Conservation (phyloP, 2,113 vertebrate species). For the Dipodomys ordii region DNA sequence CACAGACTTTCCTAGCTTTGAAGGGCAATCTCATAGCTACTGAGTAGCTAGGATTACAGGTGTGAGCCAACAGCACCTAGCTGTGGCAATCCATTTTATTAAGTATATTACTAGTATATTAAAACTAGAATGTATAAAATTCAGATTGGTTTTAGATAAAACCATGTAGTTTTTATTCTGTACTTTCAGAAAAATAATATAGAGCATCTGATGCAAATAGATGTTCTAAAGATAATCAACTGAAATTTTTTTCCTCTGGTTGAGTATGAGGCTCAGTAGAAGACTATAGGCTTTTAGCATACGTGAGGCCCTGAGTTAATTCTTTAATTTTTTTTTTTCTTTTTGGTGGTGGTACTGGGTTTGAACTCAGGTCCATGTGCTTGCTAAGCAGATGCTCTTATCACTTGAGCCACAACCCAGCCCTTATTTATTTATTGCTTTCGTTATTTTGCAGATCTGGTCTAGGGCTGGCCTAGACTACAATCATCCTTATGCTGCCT, state of each 20-base stretch:
- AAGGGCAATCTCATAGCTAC: too few relatives aligned
- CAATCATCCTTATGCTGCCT: too few relatives aligned
- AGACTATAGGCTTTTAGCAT: neutral
- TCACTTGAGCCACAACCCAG: too few relatives aligned
- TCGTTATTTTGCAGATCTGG: too few relatives aligned
- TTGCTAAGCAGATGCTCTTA: too few relatives aligned
- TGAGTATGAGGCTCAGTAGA: neutral
- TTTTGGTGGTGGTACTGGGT: too few relatives aligned
- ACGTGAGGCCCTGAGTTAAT: neutral
- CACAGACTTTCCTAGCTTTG: too few relatives aligned
- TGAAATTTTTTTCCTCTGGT: neutral
- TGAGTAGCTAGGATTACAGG: too few relatives aligned
- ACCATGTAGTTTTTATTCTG: neutral
- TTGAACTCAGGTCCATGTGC: too few relatives aligned
- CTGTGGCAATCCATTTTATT: neutral
- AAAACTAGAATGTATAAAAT: slow-evolving; percentile 53
- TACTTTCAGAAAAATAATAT: neutral
- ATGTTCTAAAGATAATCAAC: slow-evolving; percentile 9
- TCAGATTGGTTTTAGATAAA: neutral
- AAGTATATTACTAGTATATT: neutral
- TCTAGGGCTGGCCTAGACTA: too few relatives aligned
- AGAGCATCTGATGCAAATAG: neutral
- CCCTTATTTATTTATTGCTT: too few relatives aligned
- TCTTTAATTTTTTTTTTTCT: neutral
- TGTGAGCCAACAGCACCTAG: neutral